Base-by-base conservation (phyloP, 2,113 vertebrate species). In the Paradoxurus hermaphroditus region DNA sequence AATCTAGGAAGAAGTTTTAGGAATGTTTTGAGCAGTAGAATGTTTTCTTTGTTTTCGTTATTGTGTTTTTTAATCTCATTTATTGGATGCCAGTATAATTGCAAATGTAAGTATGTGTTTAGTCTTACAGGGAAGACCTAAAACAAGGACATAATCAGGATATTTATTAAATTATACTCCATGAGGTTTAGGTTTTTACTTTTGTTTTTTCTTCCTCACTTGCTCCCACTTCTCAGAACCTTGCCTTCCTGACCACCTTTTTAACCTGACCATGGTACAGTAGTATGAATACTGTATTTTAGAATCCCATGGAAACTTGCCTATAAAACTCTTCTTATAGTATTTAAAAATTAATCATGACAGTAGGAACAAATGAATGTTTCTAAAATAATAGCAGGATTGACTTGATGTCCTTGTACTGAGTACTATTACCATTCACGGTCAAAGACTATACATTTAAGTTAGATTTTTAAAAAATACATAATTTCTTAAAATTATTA, bases 401-500 rank as follows among this genome's bases (percentile, higher is more conserved):
- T 82, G 39, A 72, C 65, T 86, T 67, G n/a, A 75, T 94, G 9
- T 86, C 18, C 53, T 73, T 67, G n/a, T 59, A 10, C 39, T 95
- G 36, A 92, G 2, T 75, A 19, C 12, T 79, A 7, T 86, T 62
- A 73, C 27, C 44, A 53, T 83, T 83, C 36, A 29, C 79, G 49
- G 41, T 59, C 62, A 91, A 9, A 86, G 49, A 79, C 34, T n/a
- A 16, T 91, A 82, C 31, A 72, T 90, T 92, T 87, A 93, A 59
- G 87, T 88, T 91, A 23, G n/a, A 39, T 92, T 93, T 96, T 49
- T 9, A 46, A 77, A 77, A 75, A 34, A 63, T 78, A n/a, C 59
- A 36, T 41, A 36, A 85, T 94, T 83, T 67, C 77, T 97, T 97
- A 84, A 92, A 92, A 86, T 87, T 94, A 56, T 82, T 53, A 92